A percentile compares a stretch with the other conserved stretches of the same genome.
These are phyloP conservation scores for Euwallacea similis DNA, from an alignment of 1,140 invertebrate genomes.

Conservation along the genomic window DNA sequence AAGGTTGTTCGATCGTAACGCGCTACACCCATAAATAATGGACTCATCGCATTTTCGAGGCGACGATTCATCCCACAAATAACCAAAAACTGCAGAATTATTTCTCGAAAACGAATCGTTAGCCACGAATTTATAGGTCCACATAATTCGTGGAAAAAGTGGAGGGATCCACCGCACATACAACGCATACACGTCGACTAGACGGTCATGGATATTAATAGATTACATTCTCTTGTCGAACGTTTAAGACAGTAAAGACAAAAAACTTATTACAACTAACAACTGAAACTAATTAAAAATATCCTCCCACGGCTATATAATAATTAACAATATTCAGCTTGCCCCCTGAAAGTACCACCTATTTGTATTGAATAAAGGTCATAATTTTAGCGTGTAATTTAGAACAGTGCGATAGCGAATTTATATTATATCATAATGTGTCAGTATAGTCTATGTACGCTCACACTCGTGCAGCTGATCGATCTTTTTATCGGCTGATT, in stretches of 20 bases:
- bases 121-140: constrained; percentile 8
- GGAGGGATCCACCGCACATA: not conserved
- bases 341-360: too few relatives aligned
- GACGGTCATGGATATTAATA: constrained; percentile 20
- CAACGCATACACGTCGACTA: constrained; percentile 11
- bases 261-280: not conserved
- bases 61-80: constrained; percentile 19
- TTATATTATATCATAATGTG: too few relatives aligned
- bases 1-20: constrained; percentile 6
- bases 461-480: too few relatives aligned
- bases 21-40: constrained; percentile 14
- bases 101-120: constrained; percentile 22
- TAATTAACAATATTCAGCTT: too few relatives aligned
- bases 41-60: constrained; percentile 14
- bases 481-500: too few relatives aligned
- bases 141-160: constrained; percentile 16
- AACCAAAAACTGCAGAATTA: constrained; percentile 23
- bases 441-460: too few relatives aligned
- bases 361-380: too few relatives aligned
- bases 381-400: too few relatives aligned
- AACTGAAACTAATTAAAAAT: too few relatives aligned
- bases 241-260: not conserved
- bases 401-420: too few relatives aligned
- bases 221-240: constrained; percentile 16
- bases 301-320: too few relatives aligned